phyloP scores from a whole-genome alignment of 1,140 invertebrate genomes.

The Cyphomyrmex costatus region DNA sequence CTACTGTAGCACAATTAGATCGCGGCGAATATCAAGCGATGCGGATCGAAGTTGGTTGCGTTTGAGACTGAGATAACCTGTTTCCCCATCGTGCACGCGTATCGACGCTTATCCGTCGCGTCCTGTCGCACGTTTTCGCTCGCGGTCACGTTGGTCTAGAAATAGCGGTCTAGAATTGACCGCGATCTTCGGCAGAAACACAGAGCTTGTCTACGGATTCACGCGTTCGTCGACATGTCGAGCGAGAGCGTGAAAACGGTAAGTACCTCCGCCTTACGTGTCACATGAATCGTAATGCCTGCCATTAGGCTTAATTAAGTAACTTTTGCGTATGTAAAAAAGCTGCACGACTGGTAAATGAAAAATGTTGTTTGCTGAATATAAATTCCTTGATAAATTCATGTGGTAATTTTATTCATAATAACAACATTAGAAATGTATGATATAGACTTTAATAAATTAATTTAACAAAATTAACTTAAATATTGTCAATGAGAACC shows the following conservation, averaged over 20 bases:
- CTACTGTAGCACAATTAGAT: neutral
- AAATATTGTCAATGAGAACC: too few relatives aligned
- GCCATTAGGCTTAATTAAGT: neutral
- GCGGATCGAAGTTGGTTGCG: conserved; percentile 16
- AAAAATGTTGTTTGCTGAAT: neutral
- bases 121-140: neutral
- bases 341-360: neutral
- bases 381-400: too few relatives aligned
- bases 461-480: too few relatives aligned
- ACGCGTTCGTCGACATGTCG: conserved; percentile 78
- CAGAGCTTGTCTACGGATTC: neutral
- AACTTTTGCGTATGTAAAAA: neutral
- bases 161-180: neutral
- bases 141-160: neutral
- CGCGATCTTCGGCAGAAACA: neutral
- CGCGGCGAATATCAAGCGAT: conserved; percentile 17
- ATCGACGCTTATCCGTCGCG: too few relatives aligned
- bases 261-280: conserved; percentile 50
- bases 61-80: conserved; percentile 41
- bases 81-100: neutral
- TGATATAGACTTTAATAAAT: too few relatives aligned
- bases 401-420: too few relatives aligned
- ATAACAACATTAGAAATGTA: too few relatives aligned
- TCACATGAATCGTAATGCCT: neutral
- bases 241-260: conserved; percentile 85